Evolutionary conservation across 2,888 invertebrate genomes (phyloP), one percentile per base, ranked within the genome.

Genomic region (Drosophila nr. medialis): DNA sequence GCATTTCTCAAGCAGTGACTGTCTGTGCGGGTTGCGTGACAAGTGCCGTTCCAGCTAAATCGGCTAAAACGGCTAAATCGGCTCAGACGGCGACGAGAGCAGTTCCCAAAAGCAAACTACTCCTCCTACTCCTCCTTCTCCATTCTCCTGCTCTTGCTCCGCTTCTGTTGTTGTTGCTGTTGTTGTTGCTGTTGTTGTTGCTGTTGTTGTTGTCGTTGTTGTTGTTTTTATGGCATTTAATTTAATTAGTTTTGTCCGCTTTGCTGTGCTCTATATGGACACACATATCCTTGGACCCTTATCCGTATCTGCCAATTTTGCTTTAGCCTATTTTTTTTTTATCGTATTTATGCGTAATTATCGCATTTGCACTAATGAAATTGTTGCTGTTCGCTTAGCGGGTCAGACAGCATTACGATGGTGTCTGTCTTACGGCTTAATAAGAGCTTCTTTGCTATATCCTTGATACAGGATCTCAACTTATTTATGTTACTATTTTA

Each of bases 211-310:
- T 56, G 38, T 34, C 56, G 53, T 50, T 51, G n/a, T 50, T 40
- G 40, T n/a, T 62, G 45, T 32, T 50, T 34, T 77, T 77, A 66
- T 67, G 75, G 68, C 73, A 74, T 82, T 89, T 89, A 89, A 89
- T 89, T 85, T 89, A 89, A 82, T 82, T 82, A 83, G 86, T 82
- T 82, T 82, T 84, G 65, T 59, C 70, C 79, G 72, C 61, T 63
- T 68, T 82, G 62, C 61, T 68, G 75, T 76, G 75, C 48, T 62
- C 56, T 1, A 8, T n/a, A 54, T 30, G 38, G 13, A 72, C 32
- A 49, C 40, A 48, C 21, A 13, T 7, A 51, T 32, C 51, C 51
- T 32, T 21, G 15, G 2, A 55, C n/a, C 29, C 27, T 18, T 53
- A 32, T 18, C 27, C 34, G 38, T 36, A 29, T 42, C 38, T 38